Evolutionary conservation across 1,140 invertebrate species (phyloP).

Genomic region (Macrobrachium rosenbergii): DNA sequence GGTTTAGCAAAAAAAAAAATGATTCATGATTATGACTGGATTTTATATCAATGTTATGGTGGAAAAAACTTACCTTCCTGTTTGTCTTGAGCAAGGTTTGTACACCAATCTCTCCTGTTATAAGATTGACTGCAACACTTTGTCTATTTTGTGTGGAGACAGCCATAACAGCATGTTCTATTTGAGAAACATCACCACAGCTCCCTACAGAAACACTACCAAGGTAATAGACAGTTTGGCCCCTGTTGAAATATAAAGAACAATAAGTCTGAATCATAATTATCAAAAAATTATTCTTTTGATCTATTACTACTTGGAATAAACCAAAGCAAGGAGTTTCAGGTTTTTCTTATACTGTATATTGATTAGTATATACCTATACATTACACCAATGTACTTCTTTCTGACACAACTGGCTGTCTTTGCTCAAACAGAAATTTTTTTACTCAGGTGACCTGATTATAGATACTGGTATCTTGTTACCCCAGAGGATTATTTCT

Average conservation of each 20-base stretch:
- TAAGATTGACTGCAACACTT: slow-evolving; percentile 71
- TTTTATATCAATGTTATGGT: slow-evolving; percentile 9
- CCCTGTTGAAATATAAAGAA: slow-evolving; percentile 29
- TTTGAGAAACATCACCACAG: slow-evolving; percentile 74
- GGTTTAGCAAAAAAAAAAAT: slow-evolving; percentile 6
- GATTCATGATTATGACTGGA: neutral
- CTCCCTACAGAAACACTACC: slow-evolving; percentile 49
- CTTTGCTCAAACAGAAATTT: too few relatives aligned
- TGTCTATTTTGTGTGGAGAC: slow-evolving; percentile 68
- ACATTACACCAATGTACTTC: too few relatives aligned
- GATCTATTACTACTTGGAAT: too few relatives aligned
- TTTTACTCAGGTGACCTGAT: too few relatives aligned
- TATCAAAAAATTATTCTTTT: too few relatives aligned
- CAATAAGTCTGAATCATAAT: too few relatives aligned
- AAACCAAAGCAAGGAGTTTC: too few relatives aligned
- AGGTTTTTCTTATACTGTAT: too few relatives aligned
- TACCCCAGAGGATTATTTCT: too few relatives aligned
- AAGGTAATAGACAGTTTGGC: slow-evolving; percentile 44
- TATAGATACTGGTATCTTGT: too few relatives aligned
- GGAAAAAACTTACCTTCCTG: slow-evolving; percentile 68
- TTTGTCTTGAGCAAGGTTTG: slow-evolving; percentile 70
- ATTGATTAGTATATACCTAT: too few relatives aligned
- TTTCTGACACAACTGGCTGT: too few relatives aligned
- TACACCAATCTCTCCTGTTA: slow-evolving; percentile 74
- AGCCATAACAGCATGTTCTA: slow-evolving; percentile 72